Conservation (phyloP, 2,888 invertebrate species). For the Ophraella communa region DNA sequence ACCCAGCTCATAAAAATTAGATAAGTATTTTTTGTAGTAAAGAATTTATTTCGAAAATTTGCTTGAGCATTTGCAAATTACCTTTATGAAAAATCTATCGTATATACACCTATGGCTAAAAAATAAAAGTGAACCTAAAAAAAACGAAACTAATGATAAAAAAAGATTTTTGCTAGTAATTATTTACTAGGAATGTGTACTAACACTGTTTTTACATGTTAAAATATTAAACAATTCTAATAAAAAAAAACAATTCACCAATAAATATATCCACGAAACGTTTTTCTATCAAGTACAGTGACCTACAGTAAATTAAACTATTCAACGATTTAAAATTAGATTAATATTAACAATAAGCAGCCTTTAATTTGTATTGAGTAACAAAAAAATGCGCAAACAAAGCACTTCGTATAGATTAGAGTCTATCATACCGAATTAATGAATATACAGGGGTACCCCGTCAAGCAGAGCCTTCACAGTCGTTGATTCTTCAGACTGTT, state of each 20-base stretch:
- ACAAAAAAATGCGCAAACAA: conserved; percentile 8
- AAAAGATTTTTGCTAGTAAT: no score
- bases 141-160: no score
- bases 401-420: background rate
- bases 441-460: background rate
- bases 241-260: background rate
- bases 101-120: no score
- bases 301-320: background rate
- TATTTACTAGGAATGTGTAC: no score
- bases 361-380: background rate
- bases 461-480: background rate
- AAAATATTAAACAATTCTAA: background rate
- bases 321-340: background rate
- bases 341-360: background rate
- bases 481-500: background rate
- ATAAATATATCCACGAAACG: background rate
- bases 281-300: background rate
- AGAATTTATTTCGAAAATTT: no score
- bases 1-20: no score
- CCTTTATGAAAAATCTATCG: no score
- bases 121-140: no score
- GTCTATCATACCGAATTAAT: background rate
- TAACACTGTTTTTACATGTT: background rate
- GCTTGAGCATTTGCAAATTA: no score
- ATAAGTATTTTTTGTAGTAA: no score